Conservation (phyloP, 2,888 invertebrate species). For the Cataglyphis cursor region DNA sequence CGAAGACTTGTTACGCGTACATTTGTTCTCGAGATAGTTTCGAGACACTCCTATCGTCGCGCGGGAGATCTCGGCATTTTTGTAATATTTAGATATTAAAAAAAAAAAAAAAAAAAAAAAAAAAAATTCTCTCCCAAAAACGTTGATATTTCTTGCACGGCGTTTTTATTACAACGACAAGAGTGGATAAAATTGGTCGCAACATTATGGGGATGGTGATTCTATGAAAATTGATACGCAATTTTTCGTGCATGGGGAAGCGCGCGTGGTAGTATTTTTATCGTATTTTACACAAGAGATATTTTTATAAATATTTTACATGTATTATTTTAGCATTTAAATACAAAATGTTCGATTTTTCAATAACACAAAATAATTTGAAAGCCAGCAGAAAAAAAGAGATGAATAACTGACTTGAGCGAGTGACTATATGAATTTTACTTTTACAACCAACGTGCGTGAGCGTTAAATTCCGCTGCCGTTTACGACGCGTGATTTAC, state of each 20-base stretch:
- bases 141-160: not conserved
- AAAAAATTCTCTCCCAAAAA: not conserved
- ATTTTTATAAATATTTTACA: not conserved
- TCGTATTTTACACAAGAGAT: not conserved
- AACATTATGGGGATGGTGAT: not conserved
- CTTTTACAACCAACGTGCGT: constrained; percentile 72
- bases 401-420: not conserved
- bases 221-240: not conserved
- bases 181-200: not conserved
- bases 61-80: not conserved
- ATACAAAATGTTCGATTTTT: not conserved
- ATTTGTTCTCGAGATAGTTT: not conserved
- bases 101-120: not conserved
- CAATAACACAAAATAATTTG: not conserved
- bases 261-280: not conserved
- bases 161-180: not conserved
- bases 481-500: constrained; percentile 83
- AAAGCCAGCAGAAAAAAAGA: not conserved
- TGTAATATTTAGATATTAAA: not conserved
- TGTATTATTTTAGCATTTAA: not conserved
- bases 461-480: constrained; percentile 82
- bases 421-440: constrained; percentile 75
- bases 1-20: not conserved
- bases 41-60: no score
- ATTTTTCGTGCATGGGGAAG: not conserved